Base-by-base conservation (phyloP, 2,888 invertebrate genomes). In the Piscicola geometra region DNA sequence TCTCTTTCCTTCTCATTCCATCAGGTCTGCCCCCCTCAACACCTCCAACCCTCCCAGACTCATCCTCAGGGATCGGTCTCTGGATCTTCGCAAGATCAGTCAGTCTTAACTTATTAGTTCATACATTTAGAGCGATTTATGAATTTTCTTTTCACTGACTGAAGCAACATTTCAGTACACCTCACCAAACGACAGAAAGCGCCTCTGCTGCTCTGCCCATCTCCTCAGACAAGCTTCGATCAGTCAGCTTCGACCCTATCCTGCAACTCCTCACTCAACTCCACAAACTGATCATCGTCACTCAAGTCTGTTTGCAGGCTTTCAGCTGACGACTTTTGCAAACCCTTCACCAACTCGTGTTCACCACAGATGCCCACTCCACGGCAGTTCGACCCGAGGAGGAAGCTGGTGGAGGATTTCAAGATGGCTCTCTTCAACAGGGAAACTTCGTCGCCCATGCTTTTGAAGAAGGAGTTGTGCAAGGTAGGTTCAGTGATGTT, bases 251-350 rank as follows among this genome's bases (percentile, higher is more conserved):
- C 77, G 85, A 85, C 79, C 85, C 85, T 1, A 84, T 85, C 36
- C 81, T 83, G 12, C 83, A 83, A 81, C 82, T 85, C 81, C 79
- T 85, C 64, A 82, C 84, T 75, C 83, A 82, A 66, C 80, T 85
- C 9, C 85, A 85, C 79, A 85, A 85, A 76, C 82, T 85, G 50
- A 82, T 85, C 76, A 85, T 82, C 80, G 75, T 80, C 50, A 78
- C 79, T 21, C 80, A 80, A 78, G 79, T 79, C n/a, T n/a, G n/a
- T n/a, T 21, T 66, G 35, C 33, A 28, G 0, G 3, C 2, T 25
- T 71, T 1, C 21, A 9, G 50, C 21, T 47, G 50, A 47, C 21
- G 9, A 15, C 21, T 47, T 47, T 47, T 47, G 21, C 21, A 47
- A 47, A 47, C 21, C 21, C 21, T 21, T 47, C 9, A 15, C 50